Conservation (phyloP, 2,113 vertebrate genomes). For the Pavo muticus region DNA sequence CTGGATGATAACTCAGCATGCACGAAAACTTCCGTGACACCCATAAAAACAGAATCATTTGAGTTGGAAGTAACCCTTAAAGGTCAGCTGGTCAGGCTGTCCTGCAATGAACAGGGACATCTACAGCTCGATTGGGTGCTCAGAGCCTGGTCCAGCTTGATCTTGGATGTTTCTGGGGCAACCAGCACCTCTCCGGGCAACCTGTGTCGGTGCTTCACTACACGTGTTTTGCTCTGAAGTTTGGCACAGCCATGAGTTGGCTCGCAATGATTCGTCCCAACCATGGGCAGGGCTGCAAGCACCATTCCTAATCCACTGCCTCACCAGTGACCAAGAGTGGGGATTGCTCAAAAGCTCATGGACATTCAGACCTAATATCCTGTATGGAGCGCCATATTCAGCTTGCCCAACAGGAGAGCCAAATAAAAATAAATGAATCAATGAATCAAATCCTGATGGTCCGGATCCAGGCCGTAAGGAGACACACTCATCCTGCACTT, state of each 20-base stretch:
- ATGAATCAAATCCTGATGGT: slow-evolving; percentile 58
- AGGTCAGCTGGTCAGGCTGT: too few relatives aligned
- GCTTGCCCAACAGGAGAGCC: slow-evolving; percentile 24
- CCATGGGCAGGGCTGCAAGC: neutral
- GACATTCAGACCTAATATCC: neutral
- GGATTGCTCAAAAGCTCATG: rapidly evolving
- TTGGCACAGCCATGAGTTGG: neutral
- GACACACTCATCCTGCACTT: slow-evolving; percentile 59
- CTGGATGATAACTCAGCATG: neutral
- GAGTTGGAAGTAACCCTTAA: too few relatives aligned
- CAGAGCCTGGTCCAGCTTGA: too few relatives aligned
- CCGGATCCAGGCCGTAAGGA: neutral
- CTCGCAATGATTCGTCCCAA: neutral
- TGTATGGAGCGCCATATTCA: neutral
- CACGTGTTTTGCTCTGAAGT: neutral
- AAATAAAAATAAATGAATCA: slow-evolving; percentile 56
- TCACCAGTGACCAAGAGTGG: neutral
- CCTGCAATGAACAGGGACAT: too few relatives aligned
- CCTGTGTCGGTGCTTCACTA: neutral
- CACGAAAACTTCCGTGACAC: neutral
- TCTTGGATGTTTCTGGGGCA: too few relatives aligned
- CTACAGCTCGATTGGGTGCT: too few relatives aligned
- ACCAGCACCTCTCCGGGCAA: too few relatives aligned
- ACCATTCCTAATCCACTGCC: neutral
- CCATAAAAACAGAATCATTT: neutral